Evolutionary conservation across 2,797 vertebrate genomes (phyloP), one percentile per base, ranked within the genome.

Genomic region (Neosilurus mollespiculum): DNA sequence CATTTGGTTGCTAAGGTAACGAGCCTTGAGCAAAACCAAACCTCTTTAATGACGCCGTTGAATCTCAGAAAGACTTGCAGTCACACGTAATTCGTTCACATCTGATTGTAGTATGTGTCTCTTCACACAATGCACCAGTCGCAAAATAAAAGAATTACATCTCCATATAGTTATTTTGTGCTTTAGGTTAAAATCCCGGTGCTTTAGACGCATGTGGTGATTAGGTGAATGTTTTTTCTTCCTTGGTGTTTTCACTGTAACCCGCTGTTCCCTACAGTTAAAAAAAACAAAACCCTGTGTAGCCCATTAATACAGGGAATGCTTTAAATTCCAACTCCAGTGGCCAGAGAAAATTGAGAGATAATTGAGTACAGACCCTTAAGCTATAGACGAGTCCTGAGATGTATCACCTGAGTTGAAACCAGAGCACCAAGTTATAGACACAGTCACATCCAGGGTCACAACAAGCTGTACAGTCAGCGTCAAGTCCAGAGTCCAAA

Each of bases 1-100:
- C 3, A n/a, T 66, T 37, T 62, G 34, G 75, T 86, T 78, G 72
- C 56, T 66, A 78, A 73, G 79, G 81, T 73, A 77, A 78, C 34
- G 81, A 18, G 30, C 30, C 78, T 49, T 58, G 16, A 61, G 37
- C 24, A 18, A 73, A 83, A 65, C 67, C 43, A 34, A 12, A 59
- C 12, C 10, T 20, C 30, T 81, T 75, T 56, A 22, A 34, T 51
- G 56, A 77, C 71, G 54, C 6, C 58, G 14, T 18, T 56, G n/a
- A 26, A 24, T 56, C 56, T 77, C 56, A 0, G 20, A 9, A n/a
- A 77, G 54, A 59, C 18, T 22, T 58, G 76, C 37, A 71, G 69
- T 58, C 70, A 54, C 54, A 58, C 2, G 51, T 26, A 34, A 18
- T 65, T 78, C 20, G 24, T 67, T 20, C 18, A 76, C 10, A 61